Conservation (phyloP, 2,113 vertebrate species). For the Anhinga rufa region DNA sequence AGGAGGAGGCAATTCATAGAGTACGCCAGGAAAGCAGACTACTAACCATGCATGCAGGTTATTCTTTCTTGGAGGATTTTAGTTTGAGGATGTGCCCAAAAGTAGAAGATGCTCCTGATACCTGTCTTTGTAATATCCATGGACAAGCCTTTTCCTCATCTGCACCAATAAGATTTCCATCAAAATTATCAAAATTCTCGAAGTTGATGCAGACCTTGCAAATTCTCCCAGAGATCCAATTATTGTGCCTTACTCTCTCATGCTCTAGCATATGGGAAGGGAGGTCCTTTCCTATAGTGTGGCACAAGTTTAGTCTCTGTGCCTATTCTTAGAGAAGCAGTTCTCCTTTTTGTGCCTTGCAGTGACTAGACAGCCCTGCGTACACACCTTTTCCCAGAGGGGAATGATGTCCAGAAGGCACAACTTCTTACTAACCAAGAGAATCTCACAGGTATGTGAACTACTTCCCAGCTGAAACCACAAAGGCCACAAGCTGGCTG, state of each 20-base stretch:
- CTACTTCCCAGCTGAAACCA: not conserved
- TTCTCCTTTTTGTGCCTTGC: not conserved
- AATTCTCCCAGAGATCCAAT: not conserved
- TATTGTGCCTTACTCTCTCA: not conserved
- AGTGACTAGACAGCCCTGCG: not conserved
- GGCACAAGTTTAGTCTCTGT: not conserved
- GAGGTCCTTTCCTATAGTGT: not conserved
- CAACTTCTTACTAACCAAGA: not conserved
- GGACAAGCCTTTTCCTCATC: not conserved
- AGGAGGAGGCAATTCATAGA: not conserved
- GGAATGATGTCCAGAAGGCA: not conserved
- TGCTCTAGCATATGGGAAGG: not conserved
- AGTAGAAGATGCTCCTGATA: not conserved
- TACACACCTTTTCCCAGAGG: not conserved
- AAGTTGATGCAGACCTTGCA: not conserved
- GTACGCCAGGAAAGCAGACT: not conserved
- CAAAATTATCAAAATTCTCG: not conserved
- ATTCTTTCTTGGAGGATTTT: not conserved
- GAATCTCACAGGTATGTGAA: not conserved
- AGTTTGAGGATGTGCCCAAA: not conserved
- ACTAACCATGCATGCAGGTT: not conserved
- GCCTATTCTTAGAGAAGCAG: not conserved
- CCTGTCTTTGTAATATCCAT: not conserved
- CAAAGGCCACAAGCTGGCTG: not conserved
- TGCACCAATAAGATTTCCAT: not conserved